Evolutionary conservation across 1,140 invertebrate species (phyloP).

Genomic region (Planococcus citri): DNA sequence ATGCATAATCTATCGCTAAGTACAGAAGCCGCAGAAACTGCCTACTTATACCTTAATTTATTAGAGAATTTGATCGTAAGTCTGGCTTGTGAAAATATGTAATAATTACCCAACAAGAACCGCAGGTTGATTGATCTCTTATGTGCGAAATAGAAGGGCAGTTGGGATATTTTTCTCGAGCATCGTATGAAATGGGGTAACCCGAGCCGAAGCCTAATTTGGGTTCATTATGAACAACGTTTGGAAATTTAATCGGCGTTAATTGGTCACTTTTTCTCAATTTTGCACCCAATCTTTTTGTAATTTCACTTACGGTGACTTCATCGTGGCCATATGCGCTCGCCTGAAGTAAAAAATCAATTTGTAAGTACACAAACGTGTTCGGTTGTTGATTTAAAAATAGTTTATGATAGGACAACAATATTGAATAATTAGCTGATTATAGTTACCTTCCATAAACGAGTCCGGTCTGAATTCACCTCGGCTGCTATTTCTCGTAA

Average conservation of each 20-base stretch:
- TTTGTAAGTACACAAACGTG: neutral
- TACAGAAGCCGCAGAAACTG: slow-evolving; percentile 46
- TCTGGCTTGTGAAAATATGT: no score
- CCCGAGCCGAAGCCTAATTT: neutral
- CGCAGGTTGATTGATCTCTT: slow-evolving; percentile 56
- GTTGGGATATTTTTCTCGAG: slow-evolving; percentile 64
- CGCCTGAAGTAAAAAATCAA: neutral
- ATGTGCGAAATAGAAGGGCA: slow-evolving; percentile 70
- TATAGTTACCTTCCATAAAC: slow-evolving; percentile 22
- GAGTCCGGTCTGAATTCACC: neutral
- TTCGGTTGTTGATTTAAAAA: no score
- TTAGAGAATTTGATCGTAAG: neutral
- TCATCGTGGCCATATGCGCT: neutral
- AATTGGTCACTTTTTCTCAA: neutral
- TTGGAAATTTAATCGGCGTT: neutral
- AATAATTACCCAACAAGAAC: slow-evolving; percentile 50
- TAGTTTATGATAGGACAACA: no score
- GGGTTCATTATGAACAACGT: neutral
- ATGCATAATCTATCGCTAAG: slow-evolving; percentile 60
- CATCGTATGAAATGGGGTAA: slow-evolving; percentile 47
- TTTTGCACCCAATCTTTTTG: neutral
- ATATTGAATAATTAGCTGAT: no score
- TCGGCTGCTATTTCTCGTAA: neutral
- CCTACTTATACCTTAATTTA: slow-evolving; percentile 33
- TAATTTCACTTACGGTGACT: neutral